These are phyloP conservation scores for Anthrax anthrax DNA, from an alignment of 2,888 invertebrate species.

Conservation along the genomic window DNA sequence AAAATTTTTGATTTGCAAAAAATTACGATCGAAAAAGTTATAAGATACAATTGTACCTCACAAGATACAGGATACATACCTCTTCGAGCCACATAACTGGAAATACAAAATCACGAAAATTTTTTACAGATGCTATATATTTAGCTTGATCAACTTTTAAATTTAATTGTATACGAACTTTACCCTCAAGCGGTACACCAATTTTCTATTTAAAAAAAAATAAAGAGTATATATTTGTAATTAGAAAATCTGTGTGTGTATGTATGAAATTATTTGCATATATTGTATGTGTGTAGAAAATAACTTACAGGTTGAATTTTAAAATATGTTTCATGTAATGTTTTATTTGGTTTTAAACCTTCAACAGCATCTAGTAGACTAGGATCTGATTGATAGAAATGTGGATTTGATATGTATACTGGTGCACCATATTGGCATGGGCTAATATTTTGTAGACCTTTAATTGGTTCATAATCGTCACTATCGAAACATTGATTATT, in stretches of 20 bases:
- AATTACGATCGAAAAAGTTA: no score
- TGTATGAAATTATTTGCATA: no score
- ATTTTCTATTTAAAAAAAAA: slow-evolving; percentile 48
- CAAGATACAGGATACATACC: no score
- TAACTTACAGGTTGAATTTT: slow-evolving; percentile 69
- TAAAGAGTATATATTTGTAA: no score
- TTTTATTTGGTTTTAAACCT: slow-evolving; percentile 53
- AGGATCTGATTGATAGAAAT: slow-evolving; percentile 71
- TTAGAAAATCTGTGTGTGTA: neutral
- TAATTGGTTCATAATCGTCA: slow-evolving; percentile 48
- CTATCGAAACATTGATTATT: slow-evolving; percentile 61
- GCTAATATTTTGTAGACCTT: slow-evolving; percentile 71
- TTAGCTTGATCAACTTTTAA: slow-evolving; percentile 62
- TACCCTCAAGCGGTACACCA: slow-evolving; percentile 70
- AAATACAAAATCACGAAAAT: slow-evolving; percentile 67
- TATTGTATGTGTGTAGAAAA: no score
- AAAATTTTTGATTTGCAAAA: no score
- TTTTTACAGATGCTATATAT: slow-evolving; percentile 53
- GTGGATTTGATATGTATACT: slow-evolving; percentile 76
- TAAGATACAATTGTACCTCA: no score
- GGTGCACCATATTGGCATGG: slow-evolving; percentile 83
- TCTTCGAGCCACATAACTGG: slow-evolving; percentile 85
- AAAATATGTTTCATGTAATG: slow-evolving; percentile 61
- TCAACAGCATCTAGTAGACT: slow-evolving; percentile 49
- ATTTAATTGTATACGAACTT: slow-evolving; percentile 68